Conservation (phyloP, 2,113 vertebrate genomes). For the Etheostoma cragini region DNA sequence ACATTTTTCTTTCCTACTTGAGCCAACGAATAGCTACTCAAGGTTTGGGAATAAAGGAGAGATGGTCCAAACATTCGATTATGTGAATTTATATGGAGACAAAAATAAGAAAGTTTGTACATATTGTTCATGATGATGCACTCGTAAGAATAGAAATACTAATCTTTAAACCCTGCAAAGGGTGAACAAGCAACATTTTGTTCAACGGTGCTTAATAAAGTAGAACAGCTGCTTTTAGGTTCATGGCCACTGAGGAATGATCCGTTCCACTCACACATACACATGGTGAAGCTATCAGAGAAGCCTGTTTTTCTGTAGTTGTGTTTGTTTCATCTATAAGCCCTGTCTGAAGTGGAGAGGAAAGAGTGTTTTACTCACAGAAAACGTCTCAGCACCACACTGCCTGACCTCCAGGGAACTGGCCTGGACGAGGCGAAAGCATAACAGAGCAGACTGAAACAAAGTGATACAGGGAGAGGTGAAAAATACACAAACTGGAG, state of each 20-base stretch:
- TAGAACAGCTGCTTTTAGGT: slow-evolving; percentile 49
- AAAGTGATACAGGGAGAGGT: slow-evolving; percentile 17
- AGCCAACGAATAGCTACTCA: slow-evolving; percentile 18
- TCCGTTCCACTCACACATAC: slow-evolving; percentile 50
- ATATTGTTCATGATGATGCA: not conserved
- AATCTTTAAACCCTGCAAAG: slow-evolving; percentile 1
- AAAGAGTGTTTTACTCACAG: slow-evolving; percentile 68
- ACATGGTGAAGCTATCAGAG: slow-evolving; percentile 49
- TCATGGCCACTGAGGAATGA: slow-evolving; percentile 53
- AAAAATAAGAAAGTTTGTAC: not conserved
- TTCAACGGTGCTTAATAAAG: slow-evolving; percentile 41
- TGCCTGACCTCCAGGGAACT: slow-evolving; percentile 64
- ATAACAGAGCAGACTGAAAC: slow-evolving; percentile 15
- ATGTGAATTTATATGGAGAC: not conserved
- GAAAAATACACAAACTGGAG: slow-evolving; percentile 29
- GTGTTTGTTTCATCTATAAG: slow-evolving; percentile 72
- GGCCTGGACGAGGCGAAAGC: slow-evolving; percentile 42
- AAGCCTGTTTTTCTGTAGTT: slow-evolving; percentile 62
- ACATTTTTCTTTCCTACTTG: slow-evolving; percentile 26
- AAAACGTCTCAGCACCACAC: slow-evolving; percentile 55
- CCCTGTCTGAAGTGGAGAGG: slow-evolving; percentile 77
- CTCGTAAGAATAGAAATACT: slow-evolving; percentile 1
- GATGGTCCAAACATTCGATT: not conserved
- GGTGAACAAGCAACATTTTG: slow-evolving; percentile 36
- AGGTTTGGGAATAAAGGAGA: not conserved